Evolutionary conservation across 2,113 vertebrate genomes (phyloP), one percentile per base, ranked within the genome.

Genomic region (Forbesichthys agassizii): DNA sequence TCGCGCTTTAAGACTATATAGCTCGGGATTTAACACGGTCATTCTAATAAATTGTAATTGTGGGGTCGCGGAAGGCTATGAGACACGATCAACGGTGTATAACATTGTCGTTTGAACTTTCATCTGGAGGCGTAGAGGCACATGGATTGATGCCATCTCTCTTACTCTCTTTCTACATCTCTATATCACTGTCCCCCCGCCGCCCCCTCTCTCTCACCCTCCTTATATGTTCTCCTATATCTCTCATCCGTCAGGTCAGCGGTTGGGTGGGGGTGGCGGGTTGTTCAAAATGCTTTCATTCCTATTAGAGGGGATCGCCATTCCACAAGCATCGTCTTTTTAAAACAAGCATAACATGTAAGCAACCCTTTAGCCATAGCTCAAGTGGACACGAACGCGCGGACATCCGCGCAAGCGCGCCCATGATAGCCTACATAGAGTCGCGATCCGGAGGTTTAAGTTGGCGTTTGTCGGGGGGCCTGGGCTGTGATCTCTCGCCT

Each of bases 11-110:
- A 42, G 36, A 42, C 36, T 42, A 42, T 20, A 20, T 42, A 42
- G 36, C 7, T 5, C 36, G 36, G 36, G 36, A 42, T 94, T 93
- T 92, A 88, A 93, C 92, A 91, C 89, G 90, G 88, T 91, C 92
- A 91, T 92, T 93, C 91, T 94, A 94, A 93, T 94, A 93, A 91
- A 93, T 88, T 85, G 91, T 91, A 91, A 93, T 92, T 92, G 88
- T 89, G 90, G 91, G 91, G 92, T 94, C 91, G 90, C 71, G 71
- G 86, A 85, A 91, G 88, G 86, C 90, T 90, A 91, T 92, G 93
- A 95, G 92, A 93, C 90, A 87, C 88, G 91, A 93, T 94, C 91
- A 94, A 88, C 77, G 82, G 85, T 73, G 79, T 86, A 83, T 91
- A 90, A 92, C 86, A 88, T 84, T 87, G 71, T 84, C 89, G 86